phyloP scores from a whole-genome alignment of 2,113 vertebrate genomes.

The Donacobius atricapilla region DNA sequence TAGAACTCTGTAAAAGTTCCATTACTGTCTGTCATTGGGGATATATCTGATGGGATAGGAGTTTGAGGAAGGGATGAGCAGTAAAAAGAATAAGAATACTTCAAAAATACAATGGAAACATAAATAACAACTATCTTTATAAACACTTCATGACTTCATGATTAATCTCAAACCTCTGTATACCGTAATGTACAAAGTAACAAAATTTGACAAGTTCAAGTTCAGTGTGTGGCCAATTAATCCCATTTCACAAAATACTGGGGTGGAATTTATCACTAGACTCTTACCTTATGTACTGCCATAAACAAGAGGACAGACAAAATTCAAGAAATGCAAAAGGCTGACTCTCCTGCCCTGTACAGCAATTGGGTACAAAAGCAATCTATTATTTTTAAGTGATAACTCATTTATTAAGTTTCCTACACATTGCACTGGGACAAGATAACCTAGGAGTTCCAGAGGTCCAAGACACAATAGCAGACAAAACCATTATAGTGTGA shows the following conservation, averaged over 20 bases:
- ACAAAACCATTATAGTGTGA: background rate
- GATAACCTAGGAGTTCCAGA: conserved; percentile 60
- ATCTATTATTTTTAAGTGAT: conserved; percentile 25
- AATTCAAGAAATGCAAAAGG: background rate
- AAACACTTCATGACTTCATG: background rate
- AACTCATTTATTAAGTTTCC: background rate
- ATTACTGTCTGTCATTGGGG: background rate
- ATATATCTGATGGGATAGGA: background rate
- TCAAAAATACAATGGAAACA: background rate
- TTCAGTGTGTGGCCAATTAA: background rate
- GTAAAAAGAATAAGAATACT: background rate
- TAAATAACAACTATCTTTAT: background rate
- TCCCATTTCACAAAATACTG: background rate
- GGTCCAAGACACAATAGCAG: conserved; percentile 1
- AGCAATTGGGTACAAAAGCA: background rate
- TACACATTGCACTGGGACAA: background rate
- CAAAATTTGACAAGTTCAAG: background rate
- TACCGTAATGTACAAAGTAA: background rate
- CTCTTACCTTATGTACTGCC: background rate
- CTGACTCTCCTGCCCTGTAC: background rate
- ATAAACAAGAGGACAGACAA: background rate
- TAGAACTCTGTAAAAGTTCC: background rate
- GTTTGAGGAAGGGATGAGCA: background rate
- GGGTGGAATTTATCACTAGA: background rate
- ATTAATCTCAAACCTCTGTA: background rate